Base-by-base conservation (phyloP, 2,113 vertebrate species). In the Phainopepla nitens region DNA sequence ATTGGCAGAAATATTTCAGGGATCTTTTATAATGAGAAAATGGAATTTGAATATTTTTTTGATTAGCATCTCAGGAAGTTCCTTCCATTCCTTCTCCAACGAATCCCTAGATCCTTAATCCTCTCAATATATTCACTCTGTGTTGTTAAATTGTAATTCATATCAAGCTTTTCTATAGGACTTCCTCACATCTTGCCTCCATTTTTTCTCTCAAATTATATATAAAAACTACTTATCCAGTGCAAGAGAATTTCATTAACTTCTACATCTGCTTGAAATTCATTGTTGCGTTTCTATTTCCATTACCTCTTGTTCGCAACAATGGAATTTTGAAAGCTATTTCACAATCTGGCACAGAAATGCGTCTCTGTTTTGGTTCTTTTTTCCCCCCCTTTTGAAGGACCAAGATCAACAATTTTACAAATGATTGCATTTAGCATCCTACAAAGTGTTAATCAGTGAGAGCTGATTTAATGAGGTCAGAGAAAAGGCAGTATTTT, bases 371-470 rank as follows among this genome's bases (percentile, higher is more conserved):
- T 45, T 71, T 24, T 35, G 28, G 20, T 53, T 56, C 41, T 31
- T 56, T 47, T 41, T 36, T 29, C 53, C 44, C 58, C 58, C 93
- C 72, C 82, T 91, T 95, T 94, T 96, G 96, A 95, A 98, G 85
- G 93, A 80, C 90, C 78, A 69, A 86, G 51, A 97, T 62, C 90
- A 97, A 95, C 96, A 95, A 57, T 94, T 96, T 93, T 41, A 91
- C 53, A 94, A 97, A 93, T 50, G 2, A 94, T 75, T 96, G 80
- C 95, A 81, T 88, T 97, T 94, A 97, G 89, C 86, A 97, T 68
- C 90, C 84, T 98, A 95, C 68, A 91, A 94, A 97, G 97, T 93
- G 94, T 97, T 98, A 98, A 97, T 97, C 94, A 95, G 80, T 96
- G 92, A 97, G 75, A 97, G 97, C 73, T 87, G 92, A 94, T 97